Conservation (phyloP, 2,888 invertebrate genomes). For the Podotricha telesiphe region DNA sequence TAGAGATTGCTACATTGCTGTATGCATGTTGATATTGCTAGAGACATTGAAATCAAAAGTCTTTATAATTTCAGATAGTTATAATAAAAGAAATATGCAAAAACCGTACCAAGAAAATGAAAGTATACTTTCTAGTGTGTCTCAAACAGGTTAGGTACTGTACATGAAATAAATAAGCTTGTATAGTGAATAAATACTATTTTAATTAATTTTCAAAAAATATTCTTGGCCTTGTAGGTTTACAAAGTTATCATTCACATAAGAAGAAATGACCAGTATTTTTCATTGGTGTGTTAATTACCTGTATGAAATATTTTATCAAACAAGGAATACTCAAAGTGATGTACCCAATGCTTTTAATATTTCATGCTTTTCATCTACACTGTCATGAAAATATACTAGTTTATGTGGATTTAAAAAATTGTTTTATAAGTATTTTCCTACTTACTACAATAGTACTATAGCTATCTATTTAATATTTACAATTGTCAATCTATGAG, state of each 20-base stretch:
- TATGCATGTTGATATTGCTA: conserved; percentile 15
- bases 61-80: conserved; percentile 8
- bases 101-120: conserved; percentile 1
- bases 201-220: not conserved
- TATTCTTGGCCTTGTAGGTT: conserved; percentile 22
- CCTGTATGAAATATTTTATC: conserved; percentile 54
- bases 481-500: not conserved
- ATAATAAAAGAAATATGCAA: not conserved
- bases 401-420: not conserved
- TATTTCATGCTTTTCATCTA: conserved; percentile 40
- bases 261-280: conserved; percentile 59
- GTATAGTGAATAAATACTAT: not conserved
- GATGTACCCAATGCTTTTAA: conserved; percentile 56
- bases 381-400: not conserved
- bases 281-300: conserved; percentile 62
- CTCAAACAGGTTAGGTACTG: conserved; percentile 5
- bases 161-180: not conserved
- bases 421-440: not conserved
- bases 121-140: not conserved
- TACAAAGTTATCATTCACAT: conserved; percentile 27
- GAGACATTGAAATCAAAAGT: not conserved
- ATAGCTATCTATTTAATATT: not conserved
- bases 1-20: conserved; percentile 21
- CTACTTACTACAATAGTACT: not conserved
- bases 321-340: conserved; percentile 57